Percentiles rank a stretch among this genome's conserved stretches.
phyloP scores from a whole-genome alignment of 2,113 vertebrate genomes.

The Chascanopsetta lugubris region DNA sequence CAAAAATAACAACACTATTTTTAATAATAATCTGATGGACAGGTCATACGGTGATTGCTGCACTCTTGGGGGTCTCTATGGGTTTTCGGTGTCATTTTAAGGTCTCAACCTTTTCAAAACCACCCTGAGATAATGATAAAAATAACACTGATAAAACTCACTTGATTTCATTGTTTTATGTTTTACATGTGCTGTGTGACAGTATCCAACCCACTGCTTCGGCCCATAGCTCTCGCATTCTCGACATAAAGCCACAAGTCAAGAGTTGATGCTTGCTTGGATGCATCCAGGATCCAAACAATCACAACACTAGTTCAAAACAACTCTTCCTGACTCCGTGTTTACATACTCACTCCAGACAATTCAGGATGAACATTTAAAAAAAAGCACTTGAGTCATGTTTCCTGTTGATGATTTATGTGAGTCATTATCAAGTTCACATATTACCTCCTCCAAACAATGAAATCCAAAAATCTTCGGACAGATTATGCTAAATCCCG shows the following conservation, averaged over 20 bases:
- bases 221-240: background rate
- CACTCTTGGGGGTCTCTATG: no score
- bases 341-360: conserved; percentile 9
- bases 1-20: no score
- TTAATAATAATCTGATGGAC: no score
- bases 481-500: conserved; percentile 72
- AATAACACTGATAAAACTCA: no score
- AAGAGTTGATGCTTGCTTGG: conserved; percentile 11
- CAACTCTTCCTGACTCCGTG: conserved; percentile 17
- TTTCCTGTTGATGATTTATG: conserved; percentile 44
- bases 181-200: background rate
- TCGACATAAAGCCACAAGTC: background rate
- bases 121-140: no score
- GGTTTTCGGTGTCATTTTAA: no score
- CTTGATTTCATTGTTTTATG: no score
- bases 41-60: no score
- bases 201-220: background rate
- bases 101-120: no score
- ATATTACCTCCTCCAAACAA: conserved; percentile 69
- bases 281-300: conserved; percentile 24
- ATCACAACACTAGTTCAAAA: conserved; percentile 21
- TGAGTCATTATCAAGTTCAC: conserved; percentile 62
- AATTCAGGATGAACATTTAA: conserved; percentile 32
- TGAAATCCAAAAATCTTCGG: conserved; percentile 67
- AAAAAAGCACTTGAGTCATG: conserved; percentile 21